phyloP scores from a whole-genome alignment of 2,797 vertebrate genomes.

The Chromis chromis region DNA sequence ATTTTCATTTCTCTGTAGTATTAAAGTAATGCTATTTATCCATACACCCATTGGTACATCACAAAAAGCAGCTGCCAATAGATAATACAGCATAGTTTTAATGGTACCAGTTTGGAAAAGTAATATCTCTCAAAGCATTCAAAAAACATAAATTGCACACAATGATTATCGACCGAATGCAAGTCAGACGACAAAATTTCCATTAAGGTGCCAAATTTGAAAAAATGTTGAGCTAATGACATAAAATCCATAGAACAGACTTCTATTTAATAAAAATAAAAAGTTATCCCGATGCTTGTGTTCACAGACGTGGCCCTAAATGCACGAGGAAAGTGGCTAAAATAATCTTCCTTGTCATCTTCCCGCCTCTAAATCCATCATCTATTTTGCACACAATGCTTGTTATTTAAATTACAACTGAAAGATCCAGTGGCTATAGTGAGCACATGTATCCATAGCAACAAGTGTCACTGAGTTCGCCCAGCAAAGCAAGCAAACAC shows the following conservation, averaged over 20 bases:
- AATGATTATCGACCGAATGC: no score
- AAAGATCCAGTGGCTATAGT: conserved; percentile 16
- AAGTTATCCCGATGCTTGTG: neutral
- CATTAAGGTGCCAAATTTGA: no score
- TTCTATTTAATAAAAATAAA: neutral
- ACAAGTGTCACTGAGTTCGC: conserved; percentile 6
- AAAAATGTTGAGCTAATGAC: neutral
- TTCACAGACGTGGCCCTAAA: neutral
- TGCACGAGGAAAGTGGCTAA: neutral
- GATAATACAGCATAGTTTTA: no score
- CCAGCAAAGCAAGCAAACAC: neutral
- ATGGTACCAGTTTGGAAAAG: neutral
- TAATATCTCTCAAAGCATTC: no score
- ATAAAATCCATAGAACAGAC: neutral
- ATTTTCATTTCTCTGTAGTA: no score
- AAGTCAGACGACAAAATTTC: no score
- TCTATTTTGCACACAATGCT: neutral
- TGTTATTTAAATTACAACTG: neutral
- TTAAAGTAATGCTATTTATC: neutral
- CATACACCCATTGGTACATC: no score
- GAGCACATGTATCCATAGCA: conserved; percentile 41
- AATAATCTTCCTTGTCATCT: neutral
- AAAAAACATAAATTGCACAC: no score
- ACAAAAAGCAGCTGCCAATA: no score
- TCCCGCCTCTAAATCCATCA: neutral